Evolutionary conservation across 2,797 vertebrate genomes (phyloP).

Genomic region (Cynodonichthys magdalenae): DNA sequence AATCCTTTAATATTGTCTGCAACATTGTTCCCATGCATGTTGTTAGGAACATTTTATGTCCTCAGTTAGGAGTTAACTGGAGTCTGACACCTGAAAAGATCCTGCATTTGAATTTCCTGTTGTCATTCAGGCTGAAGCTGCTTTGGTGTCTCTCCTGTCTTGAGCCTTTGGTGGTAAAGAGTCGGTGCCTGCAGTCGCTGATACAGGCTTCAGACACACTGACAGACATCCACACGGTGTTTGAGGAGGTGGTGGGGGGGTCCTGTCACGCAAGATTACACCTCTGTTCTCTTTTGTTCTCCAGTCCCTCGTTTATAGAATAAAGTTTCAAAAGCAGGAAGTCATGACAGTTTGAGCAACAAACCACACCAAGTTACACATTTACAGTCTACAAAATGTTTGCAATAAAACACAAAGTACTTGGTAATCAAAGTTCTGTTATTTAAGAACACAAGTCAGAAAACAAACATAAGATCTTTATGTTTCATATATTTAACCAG

Average conservation of each 20-base stretch:
- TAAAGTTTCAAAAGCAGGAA: conserved; percentile 14
- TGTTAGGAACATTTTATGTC: conserved; percentile 12
- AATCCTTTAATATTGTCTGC: conserved; percentile 18
- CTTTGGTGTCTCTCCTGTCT: conserved; percentile 20
- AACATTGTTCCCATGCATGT: conserved; percentile 17
- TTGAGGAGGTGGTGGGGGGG: conserved; percentile 9
- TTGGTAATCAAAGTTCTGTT: too few relatives aligned
- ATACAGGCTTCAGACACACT: conserved; percentile 33
- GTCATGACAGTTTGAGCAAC: conserved; percentile 7
- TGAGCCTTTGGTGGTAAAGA: conserved; percentile 23
- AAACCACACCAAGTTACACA: neutral
- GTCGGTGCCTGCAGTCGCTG: conserved; percentile 26
- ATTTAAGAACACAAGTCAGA: too few relatives aligned
- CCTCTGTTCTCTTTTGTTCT: conserved; percentile 39
- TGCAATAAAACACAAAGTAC: too few relatives aligned
- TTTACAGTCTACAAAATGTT: too few relatives aligned
- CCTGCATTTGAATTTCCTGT: conserved; percentile 47
- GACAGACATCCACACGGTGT: conserved; percentile 21
- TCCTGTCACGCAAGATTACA: conserved; percentile 57
- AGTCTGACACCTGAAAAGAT: conserved; percentile 37
- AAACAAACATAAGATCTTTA: too few relatives aligned
- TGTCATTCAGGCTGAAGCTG: conserved; percentile 10
- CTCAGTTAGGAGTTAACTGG: conserved; percentile 36
- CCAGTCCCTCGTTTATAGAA: conserved; percentile 8
- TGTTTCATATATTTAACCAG: too few relatives aligned